phyloP scores from a whole-genome alignment of 2,888 invertebrate genomes.

The Crocallis elinguaria region DNA sequence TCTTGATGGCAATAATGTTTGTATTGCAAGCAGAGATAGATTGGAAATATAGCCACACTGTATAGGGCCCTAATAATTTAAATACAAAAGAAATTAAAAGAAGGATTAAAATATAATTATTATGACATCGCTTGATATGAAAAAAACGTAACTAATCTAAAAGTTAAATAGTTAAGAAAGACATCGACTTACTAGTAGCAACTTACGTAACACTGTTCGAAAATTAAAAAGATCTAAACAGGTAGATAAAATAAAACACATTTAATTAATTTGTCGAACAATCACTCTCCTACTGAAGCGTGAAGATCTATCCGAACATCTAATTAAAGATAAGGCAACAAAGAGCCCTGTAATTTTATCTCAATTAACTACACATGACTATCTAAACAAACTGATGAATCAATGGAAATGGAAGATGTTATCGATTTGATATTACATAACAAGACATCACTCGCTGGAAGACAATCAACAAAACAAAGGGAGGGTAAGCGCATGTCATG shows the following conservation, averaged over 20 bases:
- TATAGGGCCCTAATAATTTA: too few species aligned
- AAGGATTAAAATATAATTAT: too few species aligned
- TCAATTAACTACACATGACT: slow-evolving; percentile 58
- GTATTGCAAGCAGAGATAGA: too few species aligned
- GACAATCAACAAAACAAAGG: slow-evolving; percentile 67
- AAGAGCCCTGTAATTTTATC: slow-evolving; percentile 47
- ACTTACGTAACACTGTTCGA: not conserved
- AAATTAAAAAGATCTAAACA: not conserved
- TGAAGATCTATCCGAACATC: slow-evolving; percentile 8
- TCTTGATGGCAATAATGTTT: too few species aligned
- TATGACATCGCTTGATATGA: too few species aligned
- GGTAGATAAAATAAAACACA: not conserved
- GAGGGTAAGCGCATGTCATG: slow-evolving; percentile 43
- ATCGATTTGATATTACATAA: slow-evolving; percentile 76
- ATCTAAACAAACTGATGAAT: slow-evolving; percentile 65
- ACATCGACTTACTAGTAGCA: too few species aligned
- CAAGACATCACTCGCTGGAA: slow-evolving; percentile 61
- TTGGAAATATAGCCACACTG: too few species aligned
- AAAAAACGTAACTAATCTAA: too few species aligned
- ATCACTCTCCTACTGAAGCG: slow-evolving; percentile 23
- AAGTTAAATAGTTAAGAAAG: too few species aligned
- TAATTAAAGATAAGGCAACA: slow-evolving; percentile 18
- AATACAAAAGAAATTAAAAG: too few species aligned
- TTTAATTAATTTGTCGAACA: slow-evolving; percentile 28
- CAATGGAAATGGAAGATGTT: slow-evolving; percentile 64